Conservation (phyloP, 1,140 invertebrate genomes). For the Parasteatoda tepidariorum region DNA sequence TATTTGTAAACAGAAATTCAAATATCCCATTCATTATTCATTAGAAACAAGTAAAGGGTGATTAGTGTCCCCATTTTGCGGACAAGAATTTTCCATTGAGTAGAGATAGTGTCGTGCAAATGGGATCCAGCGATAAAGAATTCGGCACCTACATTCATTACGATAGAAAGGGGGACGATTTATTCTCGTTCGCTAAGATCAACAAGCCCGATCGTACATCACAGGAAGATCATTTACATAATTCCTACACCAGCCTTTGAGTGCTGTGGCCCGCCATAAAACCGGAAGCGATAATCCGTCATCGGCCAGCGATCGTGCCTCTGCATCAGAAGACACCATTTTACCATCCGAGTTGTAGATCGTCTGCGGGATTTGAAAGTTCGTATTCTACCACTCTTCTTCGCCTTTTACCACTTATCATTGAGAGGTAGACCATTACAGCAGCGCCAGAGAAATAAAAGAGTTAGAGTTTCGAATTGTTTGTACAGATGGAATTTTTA, state of each 20-base stretch:
- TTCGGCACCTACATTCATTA: slow-evolving; percentile 34
- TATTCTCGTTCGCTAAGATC: slow-evolving; percentile 36
- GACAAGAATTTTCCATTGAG: background rate
- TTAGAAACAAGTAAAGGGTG: too few relatives aligned
- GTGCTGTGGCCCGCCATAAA: slow-evolving; percentile 56
- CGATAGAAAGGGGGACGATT: slow-evolving; percentile 31
- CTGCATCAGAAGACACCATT: slow-evolving; percentile 52
- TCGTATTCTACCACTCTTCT: slow-evolving; percentile 21
- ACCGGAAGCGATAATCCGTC: slow-evolving; percentile 56
- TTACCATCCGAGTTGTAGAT: slow-evolving; percentile 27
- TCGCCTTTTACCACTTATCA: slow-evolving; percentile 33
- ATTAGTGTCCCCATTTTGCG: slow-evolving; percentile 16
- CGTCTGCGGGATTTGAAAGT: slow-evolving; percentile 33
- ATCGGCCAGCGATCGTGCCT: slow-evolving; percentile 49
- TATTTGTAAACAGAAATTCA: too few relatives aligned
- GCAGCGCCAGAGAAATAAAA: slow-evolving; percentile 36
- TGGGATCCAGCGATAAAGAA: slow-evolving; percentile 35
- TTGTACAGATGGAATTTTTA: slow-evolving; percentile 29
- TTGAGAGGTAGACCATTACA: slow-evolving; percentile 12
- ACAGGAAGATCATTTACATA: slow-evolving; percentile 50
- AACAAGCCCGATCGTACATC: slow-evolving; percentile 54
- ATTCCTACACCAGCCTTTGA: slow-evolving; percentile 43
- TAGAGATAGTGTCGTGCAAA: slow-evolving; percentile 21
- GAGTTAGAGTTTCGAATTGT: slow-evolving; percentile 48
- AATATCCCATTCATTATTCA: too few relatives aligned